Base-by-base conservation (phyloP, 1,140 invertebrate genomes). In the Coptotermes formosanus region DNA sequence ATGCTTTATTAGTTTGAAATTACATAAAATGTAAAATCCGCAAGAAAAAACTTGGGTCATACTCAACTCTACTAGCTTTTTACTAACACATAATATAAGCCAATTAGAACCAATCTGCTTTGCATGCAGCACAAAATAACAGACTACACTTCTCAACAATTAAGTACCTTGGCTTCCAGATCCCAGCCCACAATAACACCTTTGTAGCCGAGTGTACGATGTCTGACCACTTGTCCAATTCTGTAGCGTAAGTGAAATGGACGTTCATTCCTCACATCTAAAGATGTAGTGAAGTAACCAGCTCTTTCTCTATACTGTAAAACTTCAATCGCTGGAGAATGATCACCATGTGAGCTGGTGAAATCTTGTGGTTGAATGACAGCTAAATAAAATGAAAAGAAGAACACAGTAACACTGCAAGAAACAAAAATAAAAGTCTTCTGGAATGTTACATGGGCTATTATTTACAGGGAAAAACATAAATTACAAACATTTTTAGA, bases 121-220 rank as follows among this genome's bases (percentile, higher is more conserved):
- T n/a, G 11, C 44, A 84, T 55, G 44, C 25, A n/a, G 83, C 11
- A 84, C 25, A 9, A 21, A 45, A 19, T 7, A 64, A 64, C 45
- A 48, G 45, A 55, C 19, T 55, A 55, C 19, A 19, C 1, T 55
- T 16, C 52, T 55, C 52, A 19, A 21, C 59, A 84, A 55, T 21
- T 19, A 55, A 55, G 88, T 88, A 90, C 88, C 87, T 89, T 89
- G 19, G 90, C 90, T 83, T 89, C 88, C 83, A 89, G 86, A 89
- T 94, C 93, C 93, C 93, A 94, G 32, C 92, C 93, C 83, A 93
- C 89, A 84, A 94, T 92, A 6, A 94, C 93, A 9, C 92, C 93
- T 87, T 91, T 88, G 86, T 93, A 93, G 25, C 91, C 91, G 88
- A 89, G 90, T 21, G 88, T 88, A 88, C 91, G 92, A 86, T 93